Base-by-base conservation (phyloP, 2,113 vertebrate genomes). In the Tragelaphus scriptus region DNA sequence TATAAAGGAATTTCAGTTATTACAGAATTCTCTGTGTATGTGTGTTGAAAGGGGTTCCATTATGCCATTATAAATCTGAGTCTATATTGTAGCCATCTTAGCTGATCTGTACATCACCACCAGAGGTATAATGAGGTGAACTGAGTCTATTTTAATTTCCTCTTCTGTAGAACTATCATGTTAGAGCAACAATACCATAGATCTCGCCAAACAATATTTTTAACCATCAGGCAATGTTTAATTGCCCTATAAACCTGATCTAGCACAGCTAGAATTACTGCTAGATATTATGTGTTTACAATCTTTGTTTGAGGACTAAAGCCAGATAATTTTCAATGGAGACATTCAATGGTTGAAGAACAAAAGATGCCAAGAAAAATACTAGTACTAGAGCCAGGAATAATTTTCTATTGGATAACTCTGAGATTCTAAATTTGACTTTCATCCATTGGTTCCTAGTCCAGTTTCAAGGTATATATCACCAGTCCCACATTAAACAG, bases 151-250 rank as follows among this genome's bases (percentile, higher is more conserved):
- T 94, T 98, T 88, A 97, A 93, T 82, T 32, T 44, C 15, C 49
- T 94, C 85, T 56, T 93, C 59, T 25, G 3, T 21, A 85, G 12
- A 40, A 98, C 23, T 53, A 80, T 91, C 71, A 51, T 85, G 8
- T 55, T 32, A 94, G 51, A 94, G n/a, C 19, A 94, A 75, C 63
- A 92, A 92, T 36, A 96, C 6, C 25, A 47, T 40, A 97, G 95
- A 75, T 3, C 16, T 98, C 87, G 94, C 0, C 32, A 82, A 96
- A 93, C 23, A 49, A 93, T 96, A 65, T 96, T 98, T 95, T 36
- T 68, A 90, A 93, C 23, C 81, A 95, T 53, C 6, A 28, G 63
- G 30, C 97, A 97, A 89, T n/a, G 28, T 89, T 97, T 97, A 95
- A 91, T 87, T 87, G 65, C 40, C 53, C 79, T 32, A 81, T 93